These are phyloP conservation scores for Psylliodes chrysocephalus DNA, from an alignment of 2,888 invertebrate genomes.

Conservation along the genomic window DNA sequence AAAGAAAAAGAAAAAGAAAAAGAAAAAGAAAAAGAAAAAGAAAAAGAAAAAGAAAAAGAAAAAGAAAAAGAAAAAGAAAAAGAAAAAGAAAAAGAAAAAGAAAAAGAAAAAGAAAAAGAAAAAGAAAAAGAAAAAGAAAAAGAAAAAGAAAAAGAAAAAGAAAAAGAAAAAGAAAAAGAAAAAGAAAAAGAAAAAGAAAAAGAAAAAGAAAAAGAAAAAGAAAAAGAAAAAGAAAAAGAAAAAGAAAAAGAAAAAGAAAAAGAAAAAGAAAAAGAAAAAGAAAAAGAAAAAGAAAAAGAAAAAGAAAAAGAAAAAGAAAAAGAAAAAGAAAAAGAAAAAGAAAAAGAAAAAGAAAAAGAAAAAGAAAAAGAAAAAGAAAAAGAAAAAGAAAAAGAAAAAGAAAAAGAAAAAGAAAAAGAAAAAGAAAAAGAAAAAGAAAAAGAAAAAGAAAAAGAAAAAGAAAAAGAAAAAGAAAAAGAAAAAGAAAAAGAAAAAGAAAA, in stretches of 20 bases:
- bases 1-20: slow-evolving; percentile 10
- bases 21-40: slow-evolving; percentile 10
- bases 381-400: slow-evolving; percentile 14
- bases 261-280: slow-evolving; percentile 14
- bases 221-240: slow-evolving; percentile 10
- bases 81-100: slow-evolving; percentile 14
- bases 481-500: slow-evolving; percentile 20
- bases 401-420: slow-evolving; percentile 14
- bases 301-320: slow-evolving; percentile 12
- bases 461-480: slow-evolving; percentile 26
- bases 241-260: slow-evolving; percentile 11
- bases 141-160: slow-evolving; percentile 18
- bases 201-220: slow-evolving; percentile 14
- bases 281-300: slow-evolving; percentile 12
- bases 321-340: slow-evolving; percentile 12
- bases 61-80: slow-evolving; percentile 11
- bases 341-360: slow-evolving; percentile 12
- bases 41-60: slow-evolving; percentile 21
- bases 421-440: slow-evolving; percentile 11
- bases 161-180: slow-evolving; percentile 20
- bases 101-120: slow-evolving; percentile 17
- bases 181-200: slow-evolving; percentile 7
- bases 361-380: slow-evolving; percentile 12
- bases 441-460: slow-evolving; percentile 14
- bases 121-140: slow-evolving; percentile 16